Percentiles rank a stretch among this genome's conserved stretches.
Conservation (phyloP, 2,797 vertebrate genomes). For the Australoheros facetus region DNA sequence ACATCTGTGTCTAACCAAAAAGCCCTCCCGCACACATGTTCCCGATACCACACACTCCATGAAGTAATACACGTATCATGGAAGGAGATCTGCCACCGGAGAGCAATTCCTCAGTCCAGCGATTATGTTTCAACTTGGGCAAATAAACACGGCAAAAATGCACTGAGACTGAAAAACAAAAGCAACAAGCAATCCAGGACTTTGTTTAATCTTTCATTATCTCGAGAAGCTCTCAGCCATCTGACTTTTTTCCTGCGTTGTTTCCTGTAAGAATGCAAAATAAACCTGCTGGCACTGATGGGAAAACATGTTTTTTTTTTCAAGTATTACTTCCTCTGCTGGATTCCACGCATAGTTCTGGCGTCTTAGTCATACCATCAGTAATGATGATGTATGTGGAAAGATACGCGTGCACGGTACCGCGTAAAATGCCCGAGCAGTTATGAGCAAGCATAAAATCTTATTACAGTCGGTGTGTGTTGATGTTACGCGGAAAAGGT, state of each 20-base stretch:
- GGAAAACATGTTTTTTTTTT: neutral
- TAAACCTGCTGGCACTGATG: neutral
- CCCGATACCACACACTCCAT: constrained; percentile 4
- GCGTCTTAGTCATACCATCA: constrained; percentile 29
- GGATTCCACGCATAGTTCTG: neutral
- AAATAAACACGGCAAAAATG: neutral
- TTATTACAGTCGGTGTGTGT: neutral
- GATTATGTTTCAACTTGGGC: neutral
- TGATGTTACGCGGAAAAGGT: neutral
- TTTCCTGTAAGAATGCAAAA: constrained; percentile 10
- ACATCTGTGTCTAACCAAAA: neutral
- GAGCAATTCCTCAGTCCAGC: neutral
- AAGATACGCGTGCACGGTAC: neutral
- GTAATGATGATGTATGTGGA: constrained; percentile 34
- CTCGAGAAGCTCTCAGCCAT: neutral
- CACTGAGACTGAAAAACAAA: neutral
- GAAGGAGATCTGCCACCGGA: neutral
- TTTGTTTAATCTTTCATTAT: neutral
- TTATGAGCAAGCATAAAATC: neutral
- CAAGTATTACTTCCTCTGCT: constrained; percentile 52
- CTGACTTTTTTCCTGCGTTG: neutral
- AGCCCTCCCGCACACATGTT: neutral
- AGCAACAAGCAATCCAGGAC: neutral
- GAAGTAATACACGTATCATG: neutral
- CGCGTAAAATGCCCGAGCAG: neutral